Percentiles rank a stretch among this genome's conserved stretches.
phyloP scores from a whole-genome alignment of 2,888 invertebrate species.

The Drosophila testacea region DNA sequence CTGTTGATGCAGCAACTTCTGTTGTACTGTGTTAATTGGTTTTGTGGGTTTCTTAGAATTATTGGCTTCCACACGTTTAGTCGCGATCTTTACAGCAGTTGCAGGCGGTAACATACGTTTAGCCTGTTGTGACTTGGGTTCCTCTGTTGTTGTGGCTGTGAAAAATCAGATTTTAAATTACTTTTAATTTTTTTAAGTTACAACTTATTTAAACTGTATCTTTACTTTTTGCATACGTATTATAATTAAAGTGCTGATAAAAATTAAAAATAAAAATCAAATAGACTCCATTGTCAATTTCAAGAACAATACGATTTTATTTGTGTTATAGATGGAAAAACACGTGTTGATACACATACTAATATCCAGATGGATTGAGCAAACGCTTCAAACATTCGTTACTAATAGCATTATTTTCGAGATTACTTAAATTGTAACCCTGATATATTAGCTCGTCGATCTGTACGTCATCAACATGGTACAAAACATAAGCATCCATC shows the following conservation, averaged over 20 bases:
- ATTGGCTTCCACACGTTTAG: not conserved
- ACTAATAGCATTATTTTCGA: conserved; percentile 29
- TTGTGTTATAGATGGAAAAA: not conserved
- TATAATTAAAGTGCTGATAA: no score
- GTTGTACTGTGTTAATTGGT: conserved; percentile 6
- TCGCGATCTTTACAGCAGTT: conserved; percentile 1
- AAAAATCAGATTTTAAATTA: not conserved
- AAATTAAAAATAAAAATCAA: not conserved
- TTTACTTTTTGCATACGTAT: no score
- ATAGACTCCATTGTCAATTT: not conserved
- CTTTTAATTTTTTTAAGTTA: no score
- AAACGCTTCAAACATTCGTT: conserved; percentile 49
- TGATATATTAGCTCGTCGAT: conserved; percentile 21
- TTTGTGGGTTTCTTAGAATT: conserved; percentile 27
- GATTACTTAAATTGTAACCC: conserved; percentile 47
- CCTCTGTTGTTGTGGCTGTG: conserved; percentile 10
- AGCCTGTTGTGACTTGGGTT: conserved; percentile 1
- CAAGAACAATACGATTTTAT: conserved; percentile 1
- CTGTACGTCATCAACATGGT: conserved; percentile 51
- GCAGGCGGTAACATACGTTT: conserved; percentile 18
- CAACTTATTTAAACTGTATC: no score
- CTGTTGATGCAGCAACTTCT: conserved; percentile 12
- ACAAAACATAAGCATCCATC: conserved; percentile 52
- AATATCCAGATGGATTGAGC: conserved; percentile 64
- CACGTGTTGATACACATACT: not conserved